Base-by-base conservation (phyloP, 2,797 vertebrate genomes). In the Salarias fasciatus region DNA sequence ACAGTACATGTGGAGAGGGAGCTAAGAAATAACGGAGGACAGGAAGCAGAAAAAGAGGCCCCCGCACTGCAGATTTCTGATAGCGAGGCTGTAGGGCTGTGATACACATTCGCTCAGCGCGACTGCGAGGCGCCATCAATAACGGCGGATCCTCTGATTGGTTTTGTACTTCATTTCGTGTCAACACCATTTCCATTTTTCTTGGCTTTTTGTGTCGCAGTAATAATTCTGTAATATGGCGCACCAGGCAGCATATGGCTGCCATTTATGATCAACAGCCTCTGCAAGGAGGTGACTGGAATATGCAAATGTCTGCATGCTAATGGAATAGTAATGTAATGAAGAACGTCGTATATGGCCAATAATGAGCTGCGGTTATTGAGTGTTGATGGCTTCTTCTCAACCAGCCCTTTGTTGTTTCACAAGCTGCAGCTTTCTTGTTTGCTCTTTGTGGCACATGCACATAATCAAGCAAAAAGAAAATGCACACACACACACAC, bases 251-350 rank as follows among this genome's bases (percentile, higher is more conserved):
- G 82, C 90, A 91, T 89, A 89, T 89, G 91, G 89, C 79, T 89
- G 86, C 85, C 86, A 87, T 86, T 86, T 84, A 80, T 89, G 87
- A 91, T 90, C 85, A 87, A 88, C 87, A 69, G 81, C 69, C 50
- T 69, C 48, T 24, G 73, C 76, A 74, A 85, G 73, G 83, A 81
- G 83, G 85, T 87, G 82, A 86, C 83, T 74, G 82, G 60, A 83
- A 83, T 90, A 91, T 91, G 90, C 86, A 88, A 92, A 90, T 91
- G 86, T 46, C 29, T 44, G 69, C 82, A 83, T 77, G 86, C 86
- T 91, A 91, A 91, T 90, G 90, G 84, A 63, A 80, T 65, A 63
- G 86, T 91, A 90, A 90, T 88, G 82, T 86, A 88, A 91, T 89
- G 86, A 89, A 89, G 73, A 71, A 79, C 45, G 71, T 77, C 64